These are phyloP conservation scores for Ellobium chinense DNA, from an alignment of 2,888 invertebrate species.

Conservation along the genomic window DNA sequence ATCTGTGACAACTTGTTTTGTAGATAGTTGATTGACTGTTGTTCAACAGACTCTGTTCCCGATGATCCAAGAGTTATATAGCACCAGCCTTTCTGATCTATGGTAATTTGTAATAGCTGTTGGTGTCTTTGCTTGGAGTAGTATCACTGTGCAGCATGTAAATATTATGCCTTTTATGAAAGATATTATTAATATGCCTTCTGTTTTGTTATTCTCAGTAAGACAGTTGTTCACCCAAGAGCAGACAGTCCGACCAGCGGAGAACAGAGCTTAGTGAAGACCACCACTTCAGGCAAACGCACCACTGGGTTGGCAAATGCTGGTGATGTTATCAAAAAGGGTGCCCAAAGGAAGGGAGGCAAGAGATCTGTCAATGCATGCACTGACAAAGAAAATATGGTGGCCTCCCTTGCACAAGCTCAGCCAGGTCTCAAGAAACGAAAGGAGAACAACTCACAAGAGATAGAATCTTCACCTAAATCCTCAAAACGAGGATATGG, in stretches of 20 bases:
- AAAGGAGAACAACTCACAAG: neutral
- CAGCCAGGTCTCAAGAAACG: neutral
- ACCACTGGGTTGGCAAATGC: neutral
- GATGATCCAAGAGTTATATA: too few relatives aligned
- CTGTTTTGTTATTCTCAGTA: slow-evolving; percentile 5
- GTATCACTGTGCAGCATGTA: neutral
- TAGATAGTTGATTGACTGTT: too few relatives aligned
- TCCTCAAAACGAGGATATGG: neutral
- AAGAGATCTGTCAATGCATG: slow-evolving; percentile 1
- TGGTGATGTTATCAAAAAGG: neutral
- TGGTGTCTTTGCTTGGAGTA: too few relatives aligned
- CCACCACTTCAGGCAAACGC: neutral
- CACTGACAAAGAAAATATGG: slow-evolving; percentile 19
- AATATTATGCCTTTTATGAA: neutral
- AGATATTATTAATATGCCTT: neutral
- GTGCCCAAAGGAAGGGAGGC: slow-evolving; percentile 10
- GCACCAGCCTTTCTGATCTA: too few relatives aligned
- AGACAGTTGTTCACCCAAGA: slow-evolving; percentile 31
- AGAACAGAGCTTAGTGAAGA: neutral
- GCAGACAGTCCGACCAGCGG: neutral
- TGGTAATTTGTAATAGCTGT: too few relatives aligned
- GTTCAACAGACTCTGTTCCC: too few relatives aligned
- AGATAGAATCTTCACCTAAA: slow-evolving; percentile 4
- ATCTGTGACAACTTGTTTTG: too few relatives aligned
- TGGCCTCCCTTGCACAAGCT: neutral